Evolutionary conservation across 2,797 vertebrate genomes (phyloP).

Genomic region (Pithecia hirsuta): DNA sequence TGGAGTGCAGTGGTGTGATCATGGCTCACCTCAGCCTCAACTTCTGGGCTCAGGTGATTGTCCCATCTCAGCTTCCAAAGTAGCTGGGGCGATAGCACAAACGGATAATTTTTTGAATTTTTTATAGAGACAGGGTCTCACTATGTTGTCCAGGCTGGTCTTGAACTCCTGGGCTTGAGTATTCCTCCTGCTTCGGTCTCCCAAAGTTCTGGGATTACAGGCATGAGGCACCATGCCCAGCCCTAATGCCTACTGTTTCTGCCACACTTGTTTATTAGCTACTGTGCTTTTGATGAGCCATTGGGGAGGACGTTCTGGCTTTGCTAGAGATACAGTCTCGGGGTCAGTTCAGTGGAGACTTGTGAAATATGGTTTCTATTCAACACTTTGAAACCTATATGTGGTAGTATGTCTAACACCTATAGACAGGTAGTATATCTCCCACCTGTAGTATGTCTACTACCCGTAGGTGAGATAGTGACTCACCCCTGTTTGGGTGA

Average conservation of each 20-base stretch:
- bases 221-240: background rate
- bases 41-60: too few relatives aligned
- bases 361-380: background rate
- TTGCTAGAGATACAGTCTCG: background rate
- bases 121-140: background rate
- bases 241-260: background rate
- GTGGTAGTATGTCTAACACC: background rate
- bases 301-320: background rate
- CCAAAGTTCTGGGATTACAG: background rate
- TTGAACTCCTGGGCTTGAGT: background rate
- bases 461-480: background rate
- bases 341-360: background rate
- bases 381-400: background rate
- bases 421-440: too few relatives aligned
- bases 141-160: background rate
- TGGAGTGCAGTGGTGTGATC: background rate
- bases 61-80: background rate
- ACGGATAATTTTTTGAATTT: background rate
- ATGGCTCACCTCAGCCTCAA: background rate
- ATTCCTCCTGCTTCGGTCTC: background rate
- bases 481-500: background rate
- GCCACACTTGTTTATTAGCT: background rate
- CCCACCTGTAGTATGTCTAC: too few relatives aligned
- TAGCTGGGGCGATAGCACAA: background rate
- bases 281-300: background rate